Conservation (phyloP, 2,888 invertebrate species). For the Busseola fusca region DNA sequence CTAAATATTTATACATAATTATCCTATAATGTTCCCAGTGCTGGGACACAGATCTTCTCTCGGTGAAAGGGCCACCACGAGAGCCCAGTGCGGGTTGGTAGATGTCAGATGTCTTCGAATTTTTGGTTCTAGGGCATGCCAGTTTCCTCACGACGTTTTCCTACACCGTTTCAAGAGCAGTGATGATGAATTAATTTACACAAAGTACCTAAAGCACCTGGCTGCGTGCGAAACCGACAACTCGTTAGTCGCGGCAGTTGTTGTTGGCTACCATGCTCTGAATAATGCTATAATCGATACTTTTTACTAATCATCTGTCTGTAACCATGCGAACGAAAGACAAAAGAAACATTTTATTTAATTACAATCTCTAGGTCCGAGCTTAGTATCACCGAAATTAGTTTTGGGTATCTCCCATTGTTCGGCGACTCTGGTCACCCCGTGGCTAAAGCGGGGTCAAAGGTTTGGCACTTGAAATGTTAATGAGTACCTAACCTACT, state of each 20-base stretch:
- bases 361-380: conserved; percentile 21
- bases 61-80: neutral
- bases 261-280: neutral
- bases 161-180: neutral
- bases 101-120: too few relatives aligned
- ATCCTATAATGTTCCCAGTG: neutral
- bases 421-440: conserved; percentile 24
- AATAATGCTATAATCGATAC: conserved; percentile 8
- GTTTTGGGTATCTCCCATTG: conserved; percentile 33
- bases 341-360: conserved; percentile 43
- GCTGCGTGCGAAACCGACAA: neutral
- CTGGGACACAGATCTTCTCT: neutral
- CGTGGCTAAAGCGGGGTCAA: conserved; percentile 27
- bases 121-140: neutral
- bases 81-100: neutral
- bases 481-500: conserved; percentile 42
- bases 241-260: neutral
- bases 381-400: conserved; percentile 39
- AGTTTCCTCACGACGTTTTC: neutral
- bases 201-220: neutral
- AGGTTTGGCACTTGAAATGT: conserved; percentile 52
- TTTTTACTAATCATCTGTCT: conserved; percentile 32
- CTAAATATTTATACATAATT: conserved; percentile 9
- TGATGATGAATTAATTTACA: neutral
- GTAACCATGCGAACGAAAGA: conserved; percentile 21